Conservation (phyloP, 2,797 vertebrate genomes). For the Hippopotamyrus pictus region DNA sequence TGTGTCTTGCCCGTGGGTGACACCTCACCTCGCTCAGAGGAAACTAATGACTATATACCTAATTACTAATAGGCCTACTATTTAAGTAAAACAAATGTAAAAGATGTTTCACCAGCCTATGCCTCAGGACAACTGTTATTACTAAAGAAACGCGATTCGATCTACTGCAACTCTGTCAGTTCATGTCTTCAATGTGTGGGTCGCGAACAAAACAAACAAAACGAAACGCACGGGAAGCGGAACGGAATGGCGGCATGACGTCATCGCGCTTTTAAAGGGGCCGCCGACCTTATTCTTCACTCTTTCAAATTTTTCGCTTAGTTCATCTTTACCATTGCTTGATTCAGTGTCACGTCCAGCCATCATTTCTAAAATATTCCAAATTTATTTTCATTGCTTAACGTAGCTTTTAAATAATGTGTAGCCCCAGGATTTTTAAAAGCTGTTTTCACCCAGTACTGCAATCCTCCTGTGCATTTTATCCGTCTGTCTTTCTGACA, state of each 20-base stretch:
- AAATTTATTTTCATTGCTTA: background rate
- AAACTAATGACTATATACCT: background rate
- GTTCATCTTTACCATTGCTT: background rate
- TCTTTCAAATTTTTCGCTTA: background rate
- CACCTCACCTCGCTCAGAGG: background rate
- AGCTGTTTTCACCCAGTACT: background rate
- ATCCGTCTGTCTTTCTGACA: slow-evolving; percentile 6
- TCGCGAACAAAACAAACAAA: slow-evolving; percentile 21
- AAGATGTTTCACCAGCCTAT: slow-evolving; percentile 5
- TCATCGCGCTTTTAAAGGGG: slow-evolving; percentile 9
- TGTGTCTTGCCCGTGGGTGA: background rate
- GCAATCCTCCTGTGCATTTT: background rate
- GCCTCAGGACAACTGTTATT: background rate
- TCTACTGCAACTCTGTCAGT: slow-evolving; percentile 1
- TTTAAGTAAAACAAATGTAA: background rate
- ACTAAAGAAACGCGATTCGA: background rate
- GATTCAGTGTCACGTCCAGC: slow-evolving; percentile 24
- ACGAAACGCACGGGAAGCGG: background rate
- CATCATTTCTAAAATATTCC: background rate
- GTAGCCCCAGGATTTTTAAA: background rate
- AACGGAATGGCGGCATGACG: slow-evolving; percentile 8
- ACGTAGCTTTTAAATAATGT: background rate
- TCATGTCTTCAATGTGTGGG: slow-evolving; percentile 12
- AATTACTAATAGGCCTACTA: background rate
- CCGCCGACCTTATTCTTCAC: background rate